phyloP scores from a whole-genome alignment of 2,113 vertebrate genomes.

The Ranitomeya imitator region DNA sequence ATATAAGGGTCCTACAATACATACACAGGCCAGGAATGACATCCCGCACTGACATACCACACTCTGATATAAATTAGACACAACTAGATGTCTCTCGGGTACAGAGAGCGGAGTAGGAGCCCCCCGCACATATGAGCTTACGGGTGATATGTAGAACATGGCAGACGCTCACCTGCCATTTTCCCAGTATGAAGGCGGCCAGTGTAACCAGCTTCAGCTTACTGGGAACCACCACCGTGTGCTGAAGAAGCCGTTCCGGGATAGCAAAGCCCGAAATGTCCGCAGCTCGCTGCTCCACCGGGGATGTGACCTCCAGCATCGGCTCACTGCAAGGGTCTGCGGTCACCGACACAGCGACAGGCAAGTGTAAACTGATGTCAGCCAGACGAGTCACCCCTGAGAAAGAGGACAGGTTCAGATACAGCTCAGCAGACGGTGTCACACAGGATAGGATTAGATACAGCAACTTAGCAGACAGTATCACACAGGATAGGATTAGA shows the following conservation, averaged over 20 bases:
- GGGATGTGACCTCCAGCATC: fast-evolving
- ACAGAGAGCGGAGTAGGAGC: neutral
- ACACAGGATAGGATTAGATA: neutral
- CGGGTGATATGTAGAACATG: neutral
- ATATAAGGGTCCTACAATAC: neutral
- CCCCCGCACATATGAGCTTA: no score
- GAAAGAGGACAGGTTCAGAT: neutral
- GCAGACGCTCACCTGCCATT: slow-evolving; percentile 79
- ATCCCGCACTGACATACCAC: no score
- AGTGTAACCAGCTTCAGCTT: slow-evolving; percentile 90
- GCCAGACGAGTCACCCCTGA: slow-evolving; percentile 83
- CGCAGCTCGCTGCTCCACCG: neutral
- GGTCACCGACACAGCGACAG: slow-evolving; percentile 76
- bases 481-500: slow-evolving; percentile 4
- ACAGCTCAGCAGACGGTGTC: neutral
- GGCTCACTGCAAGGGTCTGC: slow-evolving; percentile 61
- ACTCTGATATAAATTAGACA: no score
- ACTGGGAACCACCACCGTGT: slow-evolving; percentile 86
- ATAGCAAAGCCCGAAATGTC: slow-evolving; percentile 79
- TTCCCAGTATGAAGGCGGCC: slow-evolving; percentile 87
- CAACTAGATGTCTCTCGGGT: neutral
- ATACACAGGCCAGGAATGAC: no score
- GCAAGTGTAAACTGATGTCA: slow-evolving; percentile 83
- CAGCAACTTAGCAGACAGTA: neutral
- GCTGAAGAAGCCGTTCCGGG: slow-evolving; percentile 83